Evolutionary conservation across 1,140 invertebrate genomes (phyloP).

Genomic region (Zophobas atratus): DNA sequence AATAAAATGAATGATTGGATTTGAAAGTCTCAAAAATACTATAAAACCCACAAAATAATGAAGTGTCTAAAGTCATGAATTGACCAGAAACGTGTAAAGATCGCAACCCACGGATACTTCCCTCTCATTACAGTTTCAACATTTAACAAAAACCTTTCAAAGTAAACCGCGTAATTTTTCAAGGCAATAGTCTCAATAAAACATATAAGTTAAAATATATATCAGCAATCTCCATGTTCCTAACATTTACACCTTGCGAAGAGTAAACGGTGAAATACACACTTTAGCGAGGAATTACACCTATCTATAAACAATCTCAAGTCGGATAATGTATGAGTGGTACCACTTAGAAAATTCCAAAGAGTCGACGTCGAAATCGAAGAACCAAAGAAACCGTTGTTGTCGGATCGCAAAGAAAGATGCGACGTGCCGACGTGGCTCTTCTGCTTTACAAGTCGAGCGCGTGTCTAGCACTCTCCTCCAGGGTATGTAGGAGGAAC

Average conservation of each 20-base stretch:
- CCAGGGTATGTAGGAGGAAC: conserved; percentile 57
- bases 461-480: conserved; percentile 59
- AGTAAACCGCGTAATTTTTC: background rate
- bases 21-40: too few species aligned
- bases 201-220: conserved; percentile 11
- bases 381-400: background rate
- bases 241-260: conserved; percentile 53
- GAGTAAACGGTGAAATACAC: conserved; percentile 51
- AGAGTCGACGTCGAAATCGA: background rate
- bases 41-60: too few species aligned
- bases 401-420: background rate
- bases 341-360: conserved; percentile 21
- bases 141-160: background rate
- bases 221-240: conserved; percentile 50
- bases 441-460: conserved; percentile 22
- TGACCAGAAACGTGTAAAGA: too few species aligned
- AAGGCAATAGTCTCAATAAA: background rate
- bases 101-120: background rate
- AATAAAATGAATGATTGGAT: too few species aligned
- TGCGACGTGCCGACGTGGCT: conserved; percentile 2
- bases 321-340: conserved; percentile 41
- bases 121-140: background rate
- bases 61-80: too few species aligned
- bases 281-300: conserved; percentile 47
- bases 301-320: conserved; percentile 52